A percentile compares a stretch with the other conserved stretches of the same genome.
phyloP scores from a whole-genome alignment of 1,140 invertebrate genomes.

The Manduca sexta region DNA sequence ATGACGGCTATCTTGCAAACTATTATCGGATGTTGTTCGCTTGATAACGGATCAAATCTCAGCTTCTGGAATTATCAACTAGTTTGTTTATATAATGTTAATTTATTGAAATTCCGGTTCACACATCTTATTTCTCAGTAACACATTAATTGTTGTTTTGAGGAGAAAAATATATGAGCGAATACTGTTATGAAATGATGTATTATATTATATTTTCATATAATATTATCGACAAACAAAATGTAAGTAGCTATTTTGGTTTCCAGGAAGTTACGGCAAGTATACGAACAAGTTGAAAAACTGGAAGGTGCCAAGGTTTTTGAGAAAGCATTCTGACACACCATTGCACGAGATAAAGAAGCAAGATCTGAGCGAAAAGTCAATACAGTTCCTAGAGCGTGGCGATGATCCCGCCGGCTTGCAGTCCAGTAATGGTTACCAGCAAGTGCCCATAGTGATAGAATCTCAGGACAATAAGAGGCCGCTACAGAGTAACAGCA shows the following conservation, averaged over 20 bases:
- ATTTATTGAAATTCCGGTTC: no score
- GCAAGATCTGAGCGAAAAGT: constrained; percentile 48
- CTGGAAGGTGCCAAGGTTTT: constrained; percentile 78
- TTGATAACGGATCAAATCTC: no score
- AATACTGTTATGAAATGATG: no score
- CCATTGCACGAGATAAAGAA: constrained; percentile 61
- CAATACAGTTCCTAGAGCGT: constrained; percentile 48
- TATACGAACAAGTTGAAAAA: constrained; percentile 75
- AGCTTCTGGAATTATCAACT: no score
- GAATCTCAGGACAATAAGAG: constrained; percentile 72
- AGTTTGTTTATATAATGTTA: no score
- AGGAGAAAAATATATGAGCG: no score
- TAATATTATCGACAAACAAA: no score
- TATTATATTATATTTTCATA: no score
- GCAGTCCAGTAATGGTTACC: constrained; percentile 71
- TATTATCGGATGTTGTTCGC: no score
- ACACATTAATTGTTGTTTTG: no score
- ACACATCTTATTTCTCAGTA: no score
- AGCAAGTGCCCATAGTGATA: constrained; percentile 78
- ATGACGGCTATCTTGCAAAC: no score
- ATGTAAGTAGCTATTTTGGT: neutral
- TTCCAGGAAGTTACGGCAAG: constrained; percentile 75
- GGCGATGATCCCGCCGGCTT: constrained; percentile 31
- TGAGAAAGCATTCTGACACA: constrained; percentile 74
- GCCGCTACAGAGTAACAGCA: constrained; percentile 45